Percentiles rank a stretch among this genome's conserved stretches.
Conservation (phyloP, 2,797 vertebrate genomes). For the Halcyon smyrnensis region DNA sequence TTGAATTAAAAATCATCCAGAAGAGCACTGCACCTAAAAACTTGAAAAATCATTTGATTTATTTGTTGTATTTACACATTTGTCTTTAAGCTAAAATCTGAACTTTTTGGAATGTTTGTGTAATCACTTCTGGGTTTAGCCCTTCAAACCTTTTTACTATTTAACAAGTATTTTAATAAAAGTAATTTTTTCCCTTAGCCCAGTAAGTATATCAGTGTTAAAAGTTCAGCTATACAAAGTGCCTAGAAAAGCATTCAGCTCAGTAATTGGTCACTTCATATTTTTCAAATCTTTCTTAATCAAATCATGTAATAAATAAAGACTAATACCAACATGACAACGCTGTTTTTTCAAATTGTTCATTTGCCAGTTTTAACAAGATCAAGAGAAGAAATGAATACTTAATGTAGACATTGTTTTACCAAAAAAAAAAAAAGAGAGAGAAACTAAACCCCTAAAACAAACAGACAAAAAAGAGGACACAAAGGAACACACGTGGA, state of each 20-base stretch:
- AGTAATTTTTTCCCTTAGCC: slow-evolving; percentile 21
- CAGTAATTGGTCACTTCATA: neutral
- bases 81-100: slow-evolving; percentile 24
- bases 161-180: slow-evolving; percentile 41
- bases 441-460: neutral
- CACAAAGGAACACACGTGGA: slow-evolving; percentile 70
- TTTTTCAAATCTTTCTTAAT: slow-evolving; percentile 21
- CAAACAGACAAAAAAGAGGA: slow-evolving; percentile 22
- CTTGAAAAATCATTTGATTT: slow-evolving; percentile 44
- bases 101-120: neutral
- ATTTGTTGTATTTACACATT: slow-evolving; percentile 47
- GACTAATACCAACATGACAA: slow-evolving; percentile 66
- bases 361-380: slow-evolving; percentile 78
- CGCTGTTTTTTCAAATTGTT: slow-evolving; percentile 66
- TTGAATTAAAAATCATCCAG: neutral
- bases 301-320: slow-evolving; percentile 61
- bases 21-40: slow-evolving; percentile 5
- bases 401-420: slow-evolving; percentile 57
- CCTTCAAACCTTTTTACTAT: slow-evolving; percentile 41
- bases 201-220: neutral
- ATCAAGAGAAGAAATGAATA: slow-evolving; percentile 68
- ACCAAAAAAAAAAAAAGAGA: neutral
- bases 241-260: slow-evolving; percentile 15
- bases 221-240: slow-evolving; percentile 36
- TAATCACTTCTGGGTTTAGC: slow-evolving; percentile 29